A percentile compares a stretch with the other conserved stretches of the same genome.
phyloP scores from a whole-genome alignment of 2,888 invertebrate genomes.

The Chymomyza caudatula region DNA sequence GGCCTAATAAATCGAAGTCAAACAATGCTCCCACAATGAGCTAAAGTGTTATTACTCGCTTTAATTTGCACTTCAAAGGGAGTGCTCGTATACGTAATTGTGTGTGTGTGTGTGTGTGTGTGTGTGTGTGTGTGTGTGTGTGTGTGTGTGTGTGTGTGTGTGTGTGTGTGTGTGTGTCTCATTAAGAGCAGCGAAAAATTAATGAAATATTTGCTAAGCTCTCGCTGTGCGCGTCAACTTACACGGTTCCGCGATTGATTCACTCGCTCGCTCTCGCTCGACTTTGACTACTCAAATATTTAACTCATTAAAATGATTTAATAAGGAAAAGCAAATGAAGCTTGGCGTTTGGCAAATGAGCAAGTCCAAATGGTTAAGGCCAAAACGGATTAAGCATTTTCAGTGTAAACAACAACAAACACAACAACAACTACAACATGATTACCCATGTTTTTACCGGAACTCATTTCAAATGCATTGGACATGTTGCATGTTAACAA shows the following conservation, averaged over 20 bases:
- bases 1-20: slow-evolving; percentile 25
- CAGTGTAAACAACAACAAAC: slow-evolving; percentile 10
- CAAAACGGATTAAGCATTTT: slow-evolving; percentile 9
- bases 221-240: neutral
- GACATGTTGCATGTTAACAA: neutral
- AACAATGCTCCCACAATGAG: slow-evolving; percentile 18
- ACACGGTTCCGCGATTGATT: slow-evolving; percentile 13
- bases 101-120: neutral
- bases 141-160: neutral
- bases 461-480: neutral
- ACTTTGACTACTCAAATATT: slow-evolving; percentile 40
- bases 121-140: neutral
- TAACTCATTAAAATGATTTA: slow-evolving; percentile 68
- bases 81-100: neutral
- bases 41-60: slow-evolving; percentile 15
- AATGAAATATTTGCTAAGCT: slow-evolving; percentile 36
- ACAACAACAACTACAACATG: too few relatives aligned
- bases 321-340: slow-evolving; percentile 33
- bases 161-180: slow-evolving; percentile 12
- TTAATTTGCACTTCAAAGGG: slow-evolving; percentile 32
- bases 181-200: slow-evolving; percentile 34
- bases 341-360: neutral
- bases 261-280: slow-evolving; percentile 5
- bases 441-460: neutral
- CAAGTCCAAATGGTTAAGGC: neutral